phyloP scores from a whole-genome alignment of 2,888 invertebrate genomes.

The Nysson spinosus region DNA sequence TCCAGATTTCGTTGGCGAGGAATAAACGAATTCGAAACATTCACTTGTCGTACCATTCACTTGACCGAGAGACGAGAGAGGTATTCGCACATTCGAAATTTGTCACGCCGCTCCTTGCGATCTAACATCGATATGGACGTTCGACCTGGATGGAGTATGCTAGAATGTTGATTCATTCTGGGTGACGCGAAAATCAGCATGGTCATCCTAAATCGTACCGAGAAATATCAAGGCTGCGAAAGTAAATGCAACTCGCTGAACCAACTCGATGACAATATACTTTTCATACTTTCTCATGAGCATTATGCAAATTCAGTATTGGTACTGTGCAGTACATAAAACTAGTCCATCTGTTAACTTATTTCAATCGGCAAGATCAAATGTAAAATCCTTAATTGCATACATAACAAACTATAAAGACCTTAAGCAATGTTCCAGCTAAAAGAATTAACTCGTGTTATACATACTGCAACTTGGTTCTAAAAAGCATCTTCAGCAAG shows the following conservation, averaged over 20 bases:
- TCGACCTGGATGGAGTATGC: conserved; percentile 7
- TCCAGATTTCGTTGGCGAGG: too few relatives aligned
- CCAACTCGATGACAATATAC: conserved; percentile 45
- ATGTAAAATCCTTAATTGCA: too few relatives aligned
- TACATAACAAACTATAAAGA: too few relatives aligned
- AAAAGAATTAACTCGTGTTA: too few relatives aligned
- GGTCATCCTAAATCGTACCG: conserved; percentile 51
- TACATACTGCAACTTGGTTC: too few relatives aligned
- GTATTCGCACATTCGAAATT: conserved; percentile 50
- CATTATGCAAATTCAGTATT: conserved; percentile 48
- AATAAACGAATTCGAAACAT: too few relatives aligned
- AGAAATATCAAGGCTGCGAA: conserved; percentile 58
- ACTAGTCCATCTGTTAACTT: too few relatives aligned
- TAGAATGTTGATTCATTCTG: conserved; percentile 15
- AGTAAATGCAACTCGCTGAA: conserved; percentile 30
- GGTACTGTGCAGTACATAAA: too few relatives aligned
- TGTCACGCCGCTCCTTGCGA: conserved; percentile 54
- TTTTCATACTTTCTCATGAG: conserved; percentile 38
- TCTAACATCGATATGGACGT: conserved; percentile 11
- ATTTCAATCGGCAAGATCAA: too few relatives aligned
- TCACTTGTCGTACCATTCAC: neutral
- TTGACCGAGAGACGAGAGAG: conserved; percentile 15
- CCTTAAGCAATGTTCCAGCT: too few relatives aligned
- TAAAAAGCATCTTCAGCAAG: too few relatives aligned
- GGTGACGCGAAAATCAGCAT: conserved; percentile 54